Evolutionary conservation across 2,797 vertebrate genomes (phyloP).

Genomic region (Lepidocolaptes lacrymiger): DNA sequence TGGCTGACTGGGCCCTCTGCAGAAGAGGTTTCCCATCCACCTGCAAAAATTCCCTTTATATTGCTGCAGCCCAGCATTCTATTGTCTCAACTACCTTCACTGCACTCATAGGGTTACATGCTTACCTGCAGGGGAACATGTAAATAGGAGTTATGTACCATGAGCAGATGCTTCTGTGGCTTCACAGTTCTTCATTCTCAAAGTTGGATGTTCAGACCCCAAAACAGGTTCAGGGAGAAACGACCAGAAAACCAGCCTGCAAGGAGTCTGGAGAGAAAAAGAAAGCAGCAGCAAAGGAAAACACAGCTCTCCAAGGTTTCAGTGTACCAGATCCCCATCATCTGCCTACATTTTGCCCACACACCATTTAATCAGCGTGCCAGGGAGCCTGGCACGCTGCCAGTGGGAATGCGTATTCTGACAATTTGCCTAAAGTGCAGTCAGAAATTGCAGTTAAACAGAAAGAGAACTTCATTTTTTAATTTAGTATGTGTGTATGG

Average conservation of each 20-base stretch:
- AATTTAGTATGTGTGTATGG: neutral
- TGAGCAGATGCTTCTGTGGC: neutral
- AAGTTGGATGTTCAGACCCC: neutral
- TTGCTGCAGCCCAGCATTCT: neutral
- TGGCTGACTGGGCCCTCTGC: neutral
- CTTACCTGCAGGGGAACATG: neutral
- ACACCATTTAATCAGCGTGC: neutral
- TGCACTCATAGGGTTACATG: neutral
- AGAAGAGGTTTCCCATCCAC: neutral
- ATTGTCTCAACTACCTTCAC: neutral
- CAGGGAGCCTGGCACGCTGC: neutral
- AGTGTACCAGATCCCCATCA: neutral
- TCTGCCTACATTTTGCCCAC: constrained; percentile 30
- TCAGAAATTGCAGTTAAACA: constrained; percentile 39
- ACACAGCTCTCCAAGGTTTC: neutral
- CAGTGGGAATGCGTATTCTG: neutral
- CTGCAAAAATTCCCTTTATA: neutral
- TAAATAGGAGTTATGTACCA: neutral
- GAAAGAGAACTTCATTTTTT: neutral
- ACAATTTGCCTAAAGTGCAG: constrained; percentile 26
- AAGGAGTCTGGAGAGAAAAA: neutral
- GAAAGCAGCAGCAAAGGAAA: neutral
- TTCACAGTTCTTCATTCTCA: neutral
- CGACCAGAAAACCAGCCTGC: neutral
- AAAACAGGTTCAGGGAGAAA: fast-evolving